Base-by-base conservation (phyloP, 2,888 invertebrate genomes). In the Dolichomitus sp. region DNA sequence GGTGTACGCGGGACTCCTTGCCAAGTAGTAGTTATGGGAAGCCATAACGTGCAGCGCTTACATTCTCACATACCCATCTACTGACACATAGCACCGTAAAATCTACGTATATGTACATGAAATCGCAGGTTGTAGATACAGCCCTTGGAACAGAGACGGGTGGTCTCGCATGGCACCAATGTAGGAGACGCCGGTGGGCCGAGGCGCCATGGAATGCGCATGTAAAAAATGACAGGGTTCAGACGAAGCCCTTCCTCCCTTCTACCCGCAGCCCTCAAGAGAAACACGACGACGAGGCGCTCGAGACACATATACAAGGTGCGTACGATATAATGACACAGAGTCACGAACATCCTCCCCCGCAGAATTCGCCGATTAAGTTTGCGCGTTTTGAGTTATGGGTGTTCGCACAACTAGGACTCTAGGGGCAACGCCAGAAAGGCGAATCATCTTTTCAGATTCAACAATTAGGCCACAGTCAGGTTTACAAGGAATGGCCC, bases 221-320 rank as follows among this genome's bases (percentile, higher is more conserved):
- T 77, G 79, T 83, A 87, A 87, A 88, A 87, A 90, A 89, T 90
- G 88, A 90, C 87, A 87, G 89, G 90, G 86, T 90, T 89, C 30
- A 45, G 19, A 40, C 66, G 48, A 40, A 59, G 59, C 33, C 59
- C 57, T 63, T 48, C 14, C 40, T 45, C 30, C 52, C 78, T 57
- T 37, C 33, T n/a, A 33, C 69, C 52, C 73, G 30, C n/a, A 42
- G 63, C 40, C 65, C 30, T 27, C 14, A 19, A n/a, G 48, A 17
- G 57, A 80, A 76, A 65, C 69, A 65, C 59, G 66, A 72, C 70
- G 50, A 68, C 65, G 61, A 61, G 37, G 61, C 48, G 40, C 40
- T 50, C 19, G 54, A 48, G 54, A 42, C 30, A 30, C 65, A 76
- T 57, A 65, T 70, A 76, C 59, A 69, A 73, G 66, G 78, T 65